Percentiles rank a stretch among this genome's conserved stretches.
Evolutionary conservation across 1,140 invertebrate species (phyloP).

Genomic region (Scaptomyza pallida): DNA sequence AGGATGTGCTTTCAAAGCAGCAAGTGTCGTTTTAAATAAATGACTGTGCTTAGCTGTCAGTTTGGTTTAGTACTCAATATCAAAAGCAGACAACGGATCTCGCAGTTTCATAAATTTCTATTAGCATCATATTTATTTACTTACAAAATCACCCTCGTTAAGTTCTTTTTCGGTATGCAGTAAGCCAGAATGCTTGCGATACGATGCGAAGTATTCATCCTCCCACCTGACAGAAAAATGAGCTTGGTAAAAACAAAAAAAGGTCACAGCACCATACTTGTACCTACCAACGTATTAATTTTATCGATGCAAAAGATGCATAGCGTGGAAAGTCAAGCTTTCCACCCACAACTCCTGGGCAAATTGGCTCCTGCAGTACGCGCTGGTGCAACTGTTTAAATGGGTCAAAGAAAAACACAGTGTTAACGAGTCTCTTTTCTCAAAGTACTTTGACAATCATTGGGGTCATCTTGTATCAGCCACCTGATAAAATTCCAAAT

Average conservation of each 20-base stretch:
- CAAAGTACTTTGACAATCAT: conserved; percentile 21
- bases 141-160: conserved; percentile 72
- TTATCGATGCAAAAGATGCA: conserved; percentile 91
- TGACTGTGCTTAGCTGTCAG: too few species aligned
- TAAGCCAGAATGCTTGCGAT: conserved; percentile 84
- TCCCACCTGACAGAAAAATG: conserved; percentile 73
- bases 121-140: conserved; percentile 26
- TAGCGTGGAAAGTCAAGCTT: conserved; percentile 91
- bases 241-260: conserved; percentile 5
- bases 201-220: conserved; percentile 84
- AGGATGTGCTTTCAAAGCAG: too few species aligned
- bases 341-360: conserved; percentile 89
- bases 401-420: conserved; percentile 14
- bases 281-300: conserved; percentile 90
- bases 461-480: conserved; percentile 8
- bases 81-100: too few species aligned
- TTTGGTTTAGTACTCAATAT: too few species aligned
- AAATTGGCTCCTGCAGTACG: conserved; percentile 90
- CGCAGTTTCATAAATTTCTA: too few species aligned
- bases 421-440: conserved; percentile 46
- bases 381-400: conserved; percentile 88
- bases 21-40: too few species aligned
- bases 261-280: neutral
- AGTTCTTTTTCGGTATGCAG: conserved; percentile 79
- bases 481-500: conserved; percentile 92